A percentile compares a stretch with the other conserved stretches of the same genome.
Evolutionary conservation across 1,140 invertebrate species (phyloP).

Genomic region (Centruroides sculpturatus): DNA sequence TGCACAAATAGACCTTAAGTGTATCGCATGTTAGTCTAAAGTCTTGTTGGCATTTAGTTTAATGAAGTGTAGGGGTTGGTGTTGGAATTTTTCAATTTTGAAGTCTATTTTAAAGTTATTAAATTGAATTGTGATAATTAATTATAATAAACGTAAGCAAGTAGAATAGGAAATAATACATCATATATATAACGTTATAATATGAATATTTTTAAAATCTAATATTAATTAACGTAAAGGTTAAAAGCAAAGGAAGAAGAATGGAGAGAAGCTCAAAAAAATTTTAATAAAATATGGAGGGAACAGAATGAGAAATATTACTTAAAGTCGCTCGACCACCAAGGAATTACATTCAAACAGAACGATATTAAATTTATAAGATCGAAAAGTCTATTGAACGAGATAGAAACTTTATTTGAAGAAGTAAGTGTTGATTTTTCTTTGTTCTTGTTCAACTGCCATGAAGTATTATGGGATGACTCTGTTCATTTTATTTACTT

Average conservation of each 20-base stretch:
- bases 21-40: too few relatives aligned
- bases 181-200: too few relatives aligned
- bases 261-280: conserved; percentile 91
- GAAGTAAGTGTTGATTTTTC: conserved; percentile 33
- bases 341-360: conserved; percentile 95
- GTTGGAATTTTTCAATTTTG: too few relatives aligned
- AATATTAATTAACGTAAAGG: conserved; percentile 40
- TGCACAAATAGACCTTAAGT: too few relatives aligned
- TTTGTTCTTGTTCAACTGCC: not conserved
- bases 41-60: too few relatives aligned
- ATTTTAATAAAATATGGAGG: conserved; percentile 92
- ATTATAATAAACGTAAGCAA: too few relatives aligned
- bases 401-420: conserved; percentile 85
- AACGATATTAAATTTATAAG: conserved; percentile 86
- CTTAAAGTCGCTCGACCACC: conserved; percentile 91
- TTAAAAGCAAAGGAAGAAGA: conserved; percentile 93
- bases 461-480: not conserved
- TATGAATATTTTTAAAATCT: too few relatives aligned
- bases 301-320: conserved; percentile 98
- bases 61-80: too few relatives aligned
- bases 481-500: not conserved
- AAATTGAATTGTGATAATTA: too few relatives aligned
- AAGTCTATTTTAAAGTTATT: too few relatives aligned
- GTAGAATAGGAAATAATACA: too few relatives aligned
- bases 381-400: conserved; percentile 85